Percentiles rank a stretch among this genome's conserved stretches.
These are phyloP conservation scores for Actinia tenebrosa DNA, from an alignment of 64 coral and sea anemone species.

Conservation along the genomic window DNA sequence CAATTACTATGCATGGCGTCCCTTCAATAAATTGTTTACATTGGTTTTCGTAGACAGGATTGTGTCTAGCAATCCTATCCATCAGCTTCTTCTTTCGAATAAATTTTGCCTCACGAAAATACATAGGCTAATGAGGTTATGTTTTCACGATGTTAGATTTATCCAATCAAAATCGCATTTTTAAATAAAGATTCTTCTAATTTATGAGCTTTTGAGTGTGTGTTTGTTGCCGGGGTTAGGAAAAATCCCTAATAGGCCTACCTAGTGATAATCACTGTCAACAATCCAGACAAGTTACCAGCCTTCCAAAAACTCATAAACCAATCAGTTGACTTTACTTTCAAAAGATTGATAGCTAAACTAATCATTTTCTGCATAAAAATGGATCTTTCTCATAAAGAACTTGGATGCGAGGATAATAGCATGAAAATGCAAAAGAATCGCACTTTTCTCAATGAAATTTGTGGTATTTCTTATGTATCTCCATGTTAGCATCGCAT, in stretches of 20 bases:
- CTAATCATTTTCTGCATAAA: neutral
- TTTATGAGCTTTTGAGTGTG: neutral
- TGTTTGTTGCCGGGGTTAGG: neutral
- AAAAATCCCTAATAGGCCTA: neutral
- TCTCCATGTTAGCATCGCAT: too few species aligned
- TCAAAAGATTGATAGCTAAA: neutral
- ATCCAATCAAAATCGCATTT: neutral
- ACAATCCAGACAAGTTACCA: neutral
- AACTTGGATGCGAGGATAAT: too few species aligned
- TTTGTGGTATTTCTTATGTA: too few species aligned
- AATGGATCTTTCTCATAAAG: neutral
- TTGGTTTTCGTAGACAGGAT: neutral
- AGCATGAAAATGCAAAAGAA: too few species aligned
- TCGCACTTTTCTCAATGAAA: too few species aligned
- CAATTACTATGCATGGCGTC: conserved; percentile 15
- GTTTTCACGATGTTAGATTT: neutral
- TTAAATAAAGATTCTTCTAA: neutral
- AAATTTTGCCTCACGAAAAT: neutral
- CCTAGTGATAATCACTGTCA: neutral
- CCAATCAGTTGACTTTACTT: neutral
- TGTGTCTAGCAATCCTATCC: neutral
- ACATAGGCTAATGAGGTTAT: neutral
- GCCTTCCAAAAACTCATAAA: neutral
- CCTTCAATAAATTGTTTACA: conserved; percentile 11
- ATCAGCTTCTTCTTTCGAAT: neutral